Base-by-base conservation (phyloP, 2,888 invertebrate genomes). In the Macropis europaea region DNA sequence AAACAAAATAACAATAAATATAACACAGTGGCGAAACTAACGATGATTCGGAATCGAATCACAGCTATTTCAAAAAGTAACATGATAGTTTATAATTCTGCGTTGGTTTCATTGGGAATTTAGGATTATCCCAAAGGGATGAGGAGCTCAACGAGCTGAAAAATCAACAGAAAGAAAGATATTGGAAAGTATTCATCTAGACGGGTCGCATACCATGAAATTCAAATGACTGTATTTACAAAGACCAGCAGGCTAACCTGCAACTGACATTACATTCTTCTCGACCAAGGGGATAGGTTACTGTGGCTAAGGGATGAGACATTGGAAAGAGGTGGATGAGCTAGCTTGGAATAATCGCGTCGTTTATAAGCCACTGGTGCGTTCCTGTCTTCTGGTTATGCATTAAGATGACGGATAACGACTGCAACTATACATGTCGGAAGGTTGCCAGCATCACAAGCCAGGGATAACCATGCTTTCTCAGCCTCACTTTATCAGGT, bases 391-490 rank as follows among this genome's bases (percentile, higher is more conserved):
- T 82, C 82, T 74, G 80, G 81, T 82, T 78, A 76, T 84, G 83
- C 83, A 85, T 87, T 85, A 86, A 84, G 83, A 84, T 86, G 86
- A 88, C 84, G 86, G 84, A 87, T 85, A 86, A 86, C 84, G 81
- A 79, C 77, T 79, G 78, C 77, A 81, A 77, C 75, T 77, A 79
- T n/a, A n/a, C n/a, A n/a, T 69, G 73, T 71, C 81, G 80, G 83
- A 82, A 81, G 81, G 74, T 81, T 81, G 30, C 53, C 74, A 80
- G 73, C 79, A 76, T 79, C 81, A 76, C 73, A 74, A 81, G 78
- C 62, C 78, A 64, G 64, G 79, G 84, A 86, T 85, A 84, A 81
- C 82, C 78, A 82, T 78, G 79, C 75, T 71, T 74, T 76, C 68
- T 45, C 32, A 26, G 52, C 54, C 50, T 13, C 52, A 17, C 45